Evolutionary conservation across 2,888 invertebrate species (phyloP).

Genomic region (Acleris cristana): DNA sequence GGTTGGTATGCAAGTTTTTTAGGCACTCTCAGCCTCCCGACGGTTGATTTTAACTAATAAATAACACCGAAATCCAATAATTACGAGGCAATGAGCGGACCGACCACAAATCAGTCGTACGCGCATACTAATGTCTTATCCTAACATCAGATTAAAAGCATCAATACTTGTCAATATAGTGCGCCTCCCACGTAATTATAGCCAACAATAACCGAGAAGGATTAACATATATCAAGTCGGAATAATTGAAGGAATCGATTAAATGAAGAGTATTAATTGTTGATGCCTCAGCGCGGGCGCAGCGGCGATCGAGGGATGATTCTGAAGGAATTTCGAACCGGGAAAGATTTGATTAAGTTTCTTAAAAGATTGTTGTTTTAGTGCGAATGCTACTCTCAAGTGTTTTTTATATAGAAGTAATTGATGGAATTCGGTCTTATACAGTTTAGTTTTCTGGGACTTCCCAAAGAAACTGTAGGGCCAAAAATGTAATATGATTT

Average conservation of each 20-base stretch:
- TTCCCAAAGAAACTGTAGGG: too few relatives aligned
- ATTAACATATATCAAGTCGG: conserved; percentile 82
- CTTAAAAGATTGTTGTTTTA: too few relatives aligned
- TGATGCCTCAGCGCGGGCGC: conserved; percentile 64
- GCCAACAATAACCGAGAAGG: conserved; percentile 81
- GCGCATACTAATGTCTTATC: conserved; percentile 81
- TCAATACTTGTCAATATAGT: conserved; percentile 83
- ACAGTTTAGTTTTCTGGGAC: too few relatives aligned
- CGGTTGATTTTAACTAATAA: conserved; percentile 74
- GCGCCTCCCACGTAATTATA: conserved; percentile 83
- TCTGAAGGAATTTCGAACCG: conserved; percentile 6
- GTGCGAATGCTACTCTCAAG: too few relatives aligned
- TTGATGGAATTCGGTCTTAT: too few relatives aligned
- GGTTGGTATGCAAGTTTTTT: neutral
- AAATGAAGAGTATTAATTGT: conserved; percentile 83
- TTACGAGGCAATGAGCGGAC: conserved; percentile 79
- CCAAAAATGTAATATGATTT: too few relatives aligned
- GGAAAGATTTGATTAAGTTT: too few relatives aligned
- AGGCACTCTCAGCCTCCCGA: conserved; percentile 5
- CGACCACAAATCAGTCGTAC: conserved; percentile 74
- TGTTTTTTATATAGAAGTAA: too few relatives aligned
- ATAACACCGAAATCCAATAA: conserved; percentile 82
- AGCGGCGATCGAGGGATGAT: conserved; percentile 50
- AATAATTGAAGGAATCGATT: conserved; percentile 84
- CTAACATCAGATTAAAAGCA: conserved; percentile 84